Evolutionary conservation across 2,888 invertebrate species (phyloP).

Genomic region (Lacanobia wlatinum): DNA sequence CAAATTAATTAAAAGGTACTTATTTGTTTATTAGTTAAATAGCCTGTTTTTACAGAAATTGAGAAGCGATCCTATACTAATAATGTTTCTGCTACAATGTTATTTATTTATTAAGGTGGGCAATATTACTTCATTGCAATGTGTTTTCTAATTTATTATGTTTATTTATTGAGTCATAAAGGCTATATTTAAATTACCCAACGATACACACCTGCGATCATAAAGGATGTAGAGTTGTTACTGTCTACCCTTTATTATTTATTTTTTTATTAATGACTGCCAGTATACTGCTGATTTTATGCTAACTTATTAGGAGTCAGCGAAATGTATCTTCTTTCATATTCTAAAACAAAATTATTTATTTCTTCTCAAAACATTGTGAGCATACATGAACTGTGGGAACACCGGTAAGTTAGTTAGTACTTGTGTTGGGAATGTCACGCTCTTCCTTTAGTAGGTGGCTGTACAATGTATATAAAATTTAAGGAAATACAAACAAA

Average conservation of each 20-base stretch:
- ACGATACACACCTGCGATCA: conserved; percentile 13
- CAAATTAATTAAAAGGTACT: too few relatives aligned
- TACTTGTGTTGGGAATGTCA: too few relatives aligned
- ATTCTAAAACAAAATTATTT: too few relatives aligned
- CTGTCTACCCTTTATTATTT: not conserved
- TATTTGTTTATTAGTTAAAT: too few relatives aligned
- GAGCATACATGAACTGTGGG: too few relatives aligned
- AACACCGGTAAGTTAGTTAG: too few relatives aligned
- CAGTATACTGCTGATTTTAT: not conserved
- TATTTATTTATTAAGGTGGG: conserved; percentile 13
- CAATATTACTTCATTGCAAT: conserved; percentile 32
- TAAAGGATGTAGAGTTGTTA: not conserved
- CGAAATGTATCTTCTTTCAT: not conserved
- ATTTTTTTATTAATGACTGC: not conserved
- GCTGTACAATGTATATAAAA: too few relatives aligned
- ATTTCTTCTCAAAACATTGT: too few relatives aligned
- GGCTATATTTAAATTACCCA: conserved; percentile 8
- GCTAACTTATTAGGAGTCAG: not conserved
- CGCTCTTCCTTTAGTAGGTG: too few relatives aligned
- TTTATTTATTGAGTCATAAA: conserved; percentile 33
- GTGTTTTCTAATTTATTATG: conserved; percentile 29
- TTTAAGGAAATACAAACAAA: too few relatives aligned
- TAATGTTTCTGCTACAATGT: conserved; percentile 34
- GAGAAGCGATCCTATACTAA: not conserved
- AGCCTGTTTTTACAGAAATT: conserved; percentile 17